Base-by-base conservation (phyloP, 2,797 vertebrate genomes). In the Sebastiscus tertius region DNA sequence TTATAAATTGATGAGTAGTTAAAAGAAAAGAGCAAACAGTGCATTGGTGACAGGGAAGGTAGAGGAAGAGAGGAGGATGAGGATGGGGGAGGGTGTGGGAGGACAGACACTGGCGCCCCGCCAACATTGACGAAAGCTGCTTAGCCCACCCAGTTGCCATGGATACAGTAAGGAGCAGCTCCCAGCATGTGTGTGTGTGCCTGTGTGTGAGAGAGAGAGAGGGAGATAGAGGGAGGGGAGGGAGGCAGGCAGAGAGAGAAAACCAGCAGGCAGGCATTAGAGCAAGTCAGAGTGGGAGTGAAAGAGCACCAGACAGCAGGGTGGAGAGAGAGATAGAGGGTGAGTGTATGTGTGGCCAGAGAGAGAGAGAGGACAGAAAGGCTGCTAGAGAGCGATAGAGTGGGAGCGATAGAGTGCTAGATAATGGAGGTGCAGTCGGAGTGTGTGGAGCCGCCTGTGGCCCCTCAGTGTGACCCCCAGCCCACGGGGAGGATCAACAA, bases 401-500 rank as follows among this genome's bases (percentile, higher is more conserved):
- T 85, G 87, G 77, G 73, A 92, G 92, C 58, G 72, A 84, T 76
- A 88, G 79, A 89, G 84, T 60, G 83, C 62, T 71, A 94, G 95
- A 96, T 94, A 92, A 99, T 99, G 98, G 98, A 99, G 96, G 96
- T 96, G 94, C 97, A 96, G 89, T 95, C 96, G 71, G 97, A 98
- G 80, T 95, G 92, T 81, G 94, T 94, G 79, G 97, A 97, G 81
- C 95, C 96, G 71, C 96, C 97, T 87, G 93, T 95, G 79, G 97
- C 96, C 87, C 95, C 97, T 87, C 95, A 96, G 73, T 96, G 97
- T 92, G 98, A 98, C 93, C 97, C 97, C 84, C 97, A 96, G 95
- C 97, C 97, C 78, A 94, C 98, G 58, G 97, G 97, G 86, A 99
- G 95, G 96, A 98, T 99, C 90, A 99, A 98, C 95, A 99, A 97